phyloP scores from a whole-genome alignment of 2,888 invertebrate genomes.

The Luffia ferchaultella region DNA sequence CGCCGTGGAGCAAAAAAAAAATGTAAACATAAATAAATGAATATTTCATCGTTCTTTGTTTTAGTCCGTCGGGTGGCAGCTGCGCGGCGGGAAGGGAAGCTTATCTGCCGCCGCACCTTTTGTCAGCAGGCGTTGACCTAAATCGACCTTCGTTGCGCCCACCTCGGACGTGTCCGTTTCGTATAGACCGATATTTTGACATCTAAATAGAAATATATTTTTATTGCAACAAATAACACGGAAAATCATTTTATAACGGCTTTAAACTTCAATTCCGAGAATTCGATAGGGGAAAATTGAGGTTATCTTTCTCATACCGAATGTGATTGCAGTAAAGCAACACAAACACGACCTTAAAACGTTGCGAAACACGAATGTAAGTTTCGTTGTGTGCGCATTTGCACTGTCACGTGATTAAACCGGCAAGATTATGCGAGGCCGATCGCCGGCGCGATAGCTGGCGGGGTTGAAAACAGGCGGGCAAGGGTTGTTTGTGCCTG shows the following conservation, averaged over 20 bases:
- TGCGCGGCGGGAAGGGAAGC: conserved; percentile 41
- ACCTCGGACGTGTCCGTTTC: conserved; percentile 38
- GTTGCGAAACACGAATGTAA: conserved; percentile 32
- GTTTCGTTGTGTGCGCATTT: conserved; percentile 24
- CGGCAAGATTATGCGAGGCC: conserved; percentile 54
- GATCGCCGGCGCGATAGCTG: conserved; percentile 57
- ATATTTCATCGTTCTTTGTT: conserved; percentile 57
- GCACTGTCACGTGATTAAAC: conserved; percentile 44
- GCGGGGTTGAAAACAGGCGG: conserved; percentile 54
- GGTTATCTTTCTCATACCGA: conserved; percentile 21
- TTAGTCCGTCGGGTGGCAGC: conserved; percentile 40
- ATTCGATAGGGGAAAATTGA: conserved; percentile 15
- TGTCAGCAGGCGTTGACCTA: conserved; percentile 60
- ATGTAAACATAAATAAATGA: conserved; percentile 48
- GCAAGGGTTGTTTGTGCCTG: conserved; percentile 60
- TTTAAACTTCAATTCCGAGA: neutral
- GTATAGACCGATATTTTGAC: conserved; percentile 4
- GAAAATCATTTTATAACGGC: neutral
- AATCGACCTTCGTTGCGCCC: conserved; percentile 41
- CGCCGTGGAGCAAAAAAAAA: conserved; percentile 22
- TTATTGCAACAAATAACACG: too few relatives aligned
- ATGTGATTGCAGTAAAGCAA: conserved; percentile 28
- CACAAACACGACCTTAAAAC: conserved; percentile 34
- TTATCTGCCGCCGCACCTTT: conserved; percentile 62
- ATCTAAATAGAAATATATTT: neutral